Base-by-base conservation (phyloP, 2,113 vertebrate genomes). In the Phrynosoma blainvillii region DNA sequence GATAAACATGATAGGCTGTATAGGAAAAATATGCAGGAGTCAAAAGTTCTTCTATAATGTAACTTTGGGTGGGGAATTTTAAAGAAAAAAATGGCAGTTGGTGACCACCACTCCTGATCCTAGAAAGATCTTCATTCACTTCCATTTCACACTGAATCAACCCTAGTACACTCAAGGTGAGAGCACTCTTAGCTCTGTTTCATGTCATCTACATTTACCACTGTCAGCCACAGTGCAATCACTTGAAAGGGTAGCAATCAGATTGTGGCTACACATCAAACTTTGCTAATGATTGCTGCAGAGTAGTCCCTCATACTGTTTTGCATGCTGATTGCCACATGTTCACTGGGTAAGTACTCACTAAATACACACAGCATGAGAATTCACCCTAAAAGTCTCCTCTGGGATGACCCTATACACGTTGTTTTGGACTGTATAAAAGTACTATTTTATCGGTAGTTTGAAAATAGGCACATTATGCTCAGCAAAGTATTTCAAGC, bases 401-500 rank as follows among this genome's bases (percentile, higher is more conserved):
- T 73, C 52, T 87, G 66, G 42, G 14, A 56, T 21, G 32, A 47
- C 14, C 2, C 30, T 5, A 18, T 71, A 32, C 32, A 80, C 74
- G 23, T 81, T 73, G 68, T n/a, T 21, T 62, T 80, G 52, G 11
- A 16, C 32, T 36, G 36, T 56, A 87, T 12, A 16, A 80, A 80
- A 73, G 23, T 20, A 36, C 30, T 54, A 10, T 66, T 78, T 42
- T 71, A 88, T 78, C 25, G 14, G 42, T 70, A 40, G 74, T 23
- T 78, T 30, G 23, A 77, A 84, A 88, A 88, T 47, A 78, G 71
- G 40, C 23, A 5, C 12, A 66, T 76, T 83, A 68, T 78, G 40
- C 86, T 92, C 92, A 92, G 92, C 87, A 90, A 92, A 90, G 89
- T 87, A 92, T 92, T 94, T 93, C 80, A 88, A 92, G 93, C 89